Percentiles rank a stretch among this genome's conserved stretches.
phyloP scores from a whole-genome alignment of 2,797 vertebrate species.

The Lepidocolaptes lacrymiger region DNA sequence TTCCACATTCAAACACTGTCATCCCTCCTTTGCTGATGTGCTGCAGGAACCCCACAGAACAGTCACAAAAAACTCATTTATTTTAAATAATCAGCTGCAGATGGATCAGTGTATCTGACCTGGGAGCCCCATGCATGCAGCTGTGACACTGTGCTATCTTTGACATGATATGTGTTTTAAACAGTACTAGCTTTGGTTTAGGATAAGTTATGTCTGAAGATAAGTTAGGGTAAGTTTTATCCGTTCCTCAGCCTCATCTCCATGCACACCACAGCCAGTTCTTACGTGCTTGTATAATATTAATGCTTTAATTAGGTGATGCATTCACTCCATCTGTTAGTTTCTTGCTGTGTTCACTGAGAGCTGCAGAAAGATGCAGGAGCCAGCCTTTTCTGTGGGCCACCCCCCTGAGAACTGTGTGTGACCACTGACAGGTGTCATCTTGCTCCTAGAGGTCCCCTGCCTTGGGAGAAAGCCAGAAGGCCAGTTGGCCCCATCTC shows the following conservation, averaged over 20 bases:
- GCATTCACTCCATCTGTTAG: neutral
- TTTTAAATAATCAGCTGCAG: neutral
- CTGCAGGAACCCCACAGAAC: neutral
- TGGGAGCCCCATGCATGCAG: neutral
- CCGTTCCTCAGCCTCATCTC: neutral
- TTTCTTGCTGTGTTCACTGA: neutral
- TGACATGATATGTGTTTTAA: fast-evolving
- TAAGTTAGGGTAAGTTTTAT: too few relatives aligned
- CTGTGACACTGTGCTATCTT: fast-evolving
- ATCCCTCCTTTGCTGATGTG: neutral
- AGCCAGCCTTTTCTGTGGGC: neutral
- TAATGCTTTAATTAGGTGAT: neutral
- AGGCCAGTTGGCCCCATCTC: neutral
- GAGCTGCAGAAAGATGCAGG: neutral
- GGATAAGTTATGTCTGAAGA: too few relatives aligned
- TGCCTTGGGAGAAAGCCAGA: neutral
- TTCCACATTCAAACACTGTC: fast-evolving
- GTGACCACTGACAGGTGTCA: neutral
- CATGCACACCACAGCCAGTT: neutral
- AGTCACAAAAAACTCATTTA: fast-evolving
- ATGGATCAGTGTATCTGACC: neutral
- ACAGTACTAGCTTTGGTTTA: fast-evolving
- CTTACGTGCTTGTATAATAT: neutral
- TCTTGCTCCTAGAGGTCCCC: neutral
- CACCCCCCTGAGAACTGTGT: neutral